phyloP scores from a whole-genome alignment of 1,140 invertebrate genomes.

The Schlechtendalia chinensis region DNA sequence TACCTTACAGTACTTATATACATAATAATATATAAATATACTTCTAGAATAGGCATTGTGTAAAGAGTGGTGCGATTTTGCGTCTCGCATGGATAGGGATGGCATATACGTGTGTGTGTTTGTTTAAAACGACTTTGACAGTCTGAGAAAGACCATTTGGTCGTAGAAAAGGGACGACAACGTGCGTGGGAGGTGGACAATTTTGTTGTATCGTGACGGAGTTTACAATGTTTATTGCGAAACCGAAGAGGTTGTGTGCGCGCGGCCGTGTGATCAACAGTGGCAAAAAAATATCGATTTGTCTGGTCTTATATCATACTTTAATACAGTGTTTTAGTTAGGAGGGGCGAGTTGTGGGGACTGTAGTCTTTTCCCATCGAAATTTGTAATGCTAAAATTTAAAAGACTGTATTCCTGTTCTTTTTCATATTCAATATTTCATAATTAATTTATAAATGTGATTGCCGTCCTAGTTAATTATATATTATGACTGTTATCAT shows the following conservation, averaged over 20 bases:
- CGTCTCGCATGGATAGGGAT: too few species aligned
- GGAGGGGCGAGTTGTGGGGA: too few species aligned
- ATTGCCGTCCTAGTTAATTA: too few species aligned
- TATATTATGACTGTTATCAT: too few species aligned
- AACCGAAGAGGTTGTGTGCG: slow-evolving; percentile 17
- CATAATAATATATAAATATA: too few species aligned
- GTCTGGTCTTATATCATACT: slow-evolving; percentile 6
- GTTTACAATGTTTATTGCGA: slow-evolving; percentile 37
- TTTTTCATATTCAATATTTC: too few species aligned
- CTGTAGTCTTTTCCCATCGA: too few species aligned
- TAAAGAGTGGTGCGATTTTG: too few species aligned
- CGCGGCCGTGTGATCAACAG: neutral
- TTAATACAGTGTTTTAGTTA: neutral
- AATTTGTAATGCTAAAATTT: too few species aligned
- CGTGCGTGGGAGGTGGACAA: neutral
- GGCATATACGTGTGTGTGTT: neutral
- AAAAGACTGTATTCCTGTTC: too few species aligned
- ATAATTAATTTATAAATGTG: too few species aligned
- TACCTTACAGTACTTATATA: neutral
- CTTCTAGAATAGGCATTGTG: too few species aligned
- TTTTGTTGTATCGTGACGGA: slow-evolving; percentile 37
- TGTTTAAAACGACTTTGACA: slow-evolving; percentile 1
- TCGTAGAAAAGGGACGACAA: neutral
- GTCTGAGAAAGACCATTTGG: neutral
- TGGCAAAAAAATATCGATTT: slow-evolving; percentile 34